Base-by-base conservation (phyloP, 2,797 vertebrate species). In the Bradypodion ventrale region DNA sequence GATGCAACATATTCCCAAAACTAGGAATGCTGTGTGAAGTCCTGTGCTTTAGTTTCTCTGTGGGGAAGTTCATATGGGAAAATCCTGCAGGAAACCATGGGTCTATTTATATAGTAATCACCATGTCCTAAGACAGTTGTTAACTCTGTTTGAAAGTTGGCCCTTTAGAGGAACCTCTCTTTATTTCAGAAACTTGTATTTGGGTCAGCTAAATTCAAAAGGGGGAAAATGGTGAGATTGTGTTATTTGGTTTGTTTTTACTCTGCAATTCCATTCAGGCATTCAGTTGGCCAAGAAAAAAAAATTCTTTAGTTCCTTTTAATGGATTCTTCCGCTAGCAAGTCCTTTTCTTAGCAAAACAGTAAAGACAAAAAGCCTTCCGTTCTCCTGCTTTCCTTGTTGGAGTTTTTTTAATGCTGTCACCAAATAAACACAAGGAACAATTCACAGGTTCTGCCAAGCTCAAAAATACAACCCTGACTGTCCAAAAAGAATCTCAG, bases 241-340 rank as follows among this genome's bases (percentile, higher is more conserved):
- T 56, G 52, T 56, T 3, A 23, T 37, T 10, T 40, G 7, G 49
- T 82, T 82, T 37, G 44, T 32, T n/a, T 75, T 19, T 35, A 76
- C 60, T 68, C 73, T 68, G 46, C 8, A 60, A 63, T 68, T 15
- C 19, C 35, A 44, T 23, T 59, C 23, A 68, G 49, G 15, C 23
- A 19, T 80, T 68, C 75, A 56, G 15, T 80, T 85, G 78, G 49
- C 62, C 62, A 46, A 75, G n/a, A 56, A 3, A 52, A 68, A 60
- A 46, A 56, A 69, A 37, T 68, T 52, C 10, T 44, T 68, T 66
- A 69, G 49, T 80, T 63, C 23, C 49, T 32, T 75, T 75, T 75
- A 63, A 40, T 46, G 49, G 40, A 75, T 75, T 80, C 56, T 78
- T 78, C 49, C 75, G 21, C 63, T 52, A 68, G 72, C 52, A 75